A percentile compares a stretch with the other conserved stretches of the same genome.
Conservation (phyloP, 1,140 invertebrate species). For the Papilio polyxenes region DNA sequence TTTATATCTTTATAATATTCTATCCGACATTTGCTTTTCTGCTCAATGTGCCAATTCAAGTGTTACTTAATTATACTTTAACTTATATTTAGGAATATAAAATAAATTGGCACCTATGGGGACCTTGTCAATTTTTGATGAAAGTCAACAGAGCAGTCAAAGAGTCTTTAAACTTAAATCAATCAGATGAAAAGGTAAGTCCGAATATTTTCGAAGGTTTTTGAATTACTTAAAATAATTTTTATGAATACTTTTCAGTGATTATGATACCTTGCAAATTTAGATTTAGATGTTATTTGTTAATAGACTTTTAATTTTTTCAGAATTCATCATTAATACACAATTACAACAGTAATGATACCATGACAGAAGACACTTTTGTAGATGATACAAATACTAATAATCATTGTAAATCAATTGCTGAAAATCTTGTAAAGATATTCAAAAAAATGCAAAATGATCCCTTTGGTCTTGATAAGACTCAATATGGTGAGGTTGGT, state of each 20-base stretch:
- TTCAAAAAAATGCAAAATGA: slow-evolving; percentile 68
- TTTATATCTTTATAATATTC: too few species aligned
- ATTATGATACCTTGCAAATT: background rate
- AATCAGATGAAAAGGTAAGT: slow-evolving; percentile 20
- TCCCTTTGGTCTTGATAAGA: slow-evolving; percentile 60
- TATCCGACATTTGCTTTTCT: too few species aligned
- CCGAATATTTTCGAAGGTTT: background rate
- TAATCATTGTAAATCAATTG: slow-evolving; percentile 54
- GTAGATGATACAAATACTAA: slow-evolving; percentile 40
- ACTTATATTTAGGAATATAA: slow-evolving; percentile 58
- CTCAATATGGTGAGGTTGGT: slow-evolving; percentile 60
- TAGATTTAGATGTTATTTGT: too few species aligned
- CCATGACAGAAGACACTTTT: slow-evolving; percentile 41
- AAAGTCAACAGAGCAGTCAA: slow-evolving; percentile 56
- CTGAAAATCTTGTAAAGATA: slow-evolving; percentile 58
- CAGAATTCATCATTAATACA: slow-evolving; percentile 40
- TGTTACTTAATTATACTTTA: background rate
- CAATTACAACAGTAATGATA: slow-evolving; percentile 46
- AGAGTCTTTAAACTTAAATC: slow-evolving; percentile 20
- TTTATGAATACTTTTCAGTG: too few species aligned
- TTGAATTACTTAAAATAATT: too few species aligned
- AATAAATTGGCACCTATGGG: slow-evolving; percentile 74
- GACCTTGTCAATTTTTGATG: slow-evolving; percentile 66
- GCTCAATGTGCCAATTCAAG: too few species aligned
- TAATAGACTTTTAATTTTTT: background rate